Percentiles rank a stretch among this genome's conserved stretches.
Evolutionary conservation across 1,140 invertebrate genomes (phyloP).

Genomic region (Halotydeus destructor): DNA sequence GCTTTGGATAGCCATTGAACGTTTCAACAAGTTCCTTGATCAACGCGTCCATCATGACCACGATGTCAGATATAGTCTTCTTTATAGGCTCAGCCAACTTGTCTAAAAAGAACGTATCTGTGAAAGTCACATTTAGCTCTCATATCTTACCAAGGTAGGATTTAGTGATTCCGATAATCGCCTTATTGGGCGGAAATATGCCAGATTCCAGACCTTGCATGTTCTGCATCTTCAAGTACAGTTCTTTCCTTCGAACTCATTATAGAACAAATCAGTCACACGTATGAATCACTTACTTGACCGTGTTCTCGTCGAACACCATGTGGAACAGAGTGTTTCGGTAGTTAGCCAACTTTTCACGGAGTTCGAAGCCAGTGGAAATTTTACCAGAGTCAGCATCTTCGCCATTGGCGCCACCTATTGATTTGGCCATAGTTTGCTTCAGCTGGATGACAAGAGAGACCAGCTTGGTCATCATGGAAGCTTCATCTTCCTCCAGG

Average conservation of each 20-base stretch:
- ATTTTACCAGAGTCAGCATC: not conserved
- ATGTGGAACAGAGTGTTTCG: constrained; percentile 33
- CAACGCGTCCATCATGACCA: too few relatives aligned
- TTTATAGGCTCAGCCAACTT: constrained; percentile 27
- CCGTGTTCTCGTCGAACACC: too few relatives aligned
- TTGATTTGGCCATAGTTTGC: not conserved
- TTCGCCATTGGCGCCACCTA: too few relatives aligned
- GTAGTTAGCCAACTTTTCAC: constrained; percentile 12
- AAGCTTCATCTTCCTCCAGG: not conserved
- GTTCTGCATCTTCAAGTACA: constrained; percentile 32
- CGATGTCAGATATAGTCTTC: not conserved
- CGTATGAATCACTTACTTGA: too few relatives aligned
- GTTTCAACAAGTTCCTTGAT: too few relatives aligned
- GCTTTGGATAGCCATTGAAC: too few relatives aligned
- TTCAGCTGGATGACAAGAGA: not conserved
- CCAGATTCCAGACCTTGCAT: constrained; percentile 40
- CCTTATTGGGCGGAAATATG: constrained; percentile 97
- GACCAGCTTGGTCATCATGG: not conserved
- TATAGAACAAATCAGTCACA: too few relatives aligned
- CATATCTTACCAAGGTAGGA: constrained; percentile 85
- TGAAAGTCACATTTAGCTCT: too few relatives aligned
- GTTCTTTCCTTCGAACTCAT: constrained; percentile 31
- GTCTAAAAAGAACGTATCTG: too few relatives aligned
- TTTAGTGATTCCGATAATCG: constrained; percentile 97
- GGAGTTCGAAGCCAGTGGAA: not conserved